phyloP scores from a whole-genome alignment of 2,113 vertebrate species.

The Antigone vipio region DNA sequence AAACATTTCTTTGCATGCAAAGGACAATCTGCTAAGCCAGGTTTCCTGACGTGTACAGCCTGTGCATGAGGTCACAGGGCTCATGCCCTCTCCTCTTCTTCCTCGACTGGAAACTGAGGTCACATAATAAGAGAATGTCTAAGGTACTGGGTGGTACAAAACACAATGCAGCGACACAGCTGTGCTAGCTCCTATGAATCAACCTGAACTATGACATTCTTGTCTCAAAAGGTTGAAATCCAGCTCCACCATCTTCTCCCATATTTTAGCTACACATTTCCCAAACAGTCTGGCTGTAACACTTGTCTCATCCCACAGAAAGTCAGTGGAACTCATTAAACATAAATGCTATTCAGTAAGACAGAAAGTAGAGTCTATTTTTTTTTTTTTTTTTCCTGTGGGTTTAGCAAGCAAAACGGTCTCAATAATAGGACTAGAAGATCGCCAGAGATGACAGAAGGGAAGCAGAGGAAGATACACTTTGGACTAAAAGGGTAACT shows the following conservation, averaged over 20 bases:
- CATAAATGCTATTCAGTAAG: neutral
- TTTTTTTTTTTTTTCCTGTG: neutral
- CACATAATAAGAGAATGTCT: neutral
- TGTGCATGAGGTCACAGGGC: fast-evolving
- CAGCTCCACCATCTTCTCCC: neutral
- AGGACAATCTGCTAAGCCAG: neutral
- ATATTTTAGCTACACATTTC: neutral
- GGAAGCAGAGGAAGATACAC: neutral
- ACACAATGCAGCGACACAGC: neutral
- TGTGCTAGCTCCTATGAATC: neutral
- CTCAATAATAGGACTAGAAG: neutral
- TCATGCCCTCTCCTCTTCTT: neutral
- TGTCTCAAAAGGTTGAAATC: neutral
- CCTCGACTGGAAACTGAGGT: neutral
- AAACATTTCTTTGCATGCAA: neutral
- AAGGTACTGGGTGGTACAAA: neutral
- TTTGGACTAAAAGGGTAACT: neutral
- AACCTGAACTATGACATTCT: neutral
- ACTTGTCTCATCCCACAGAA: neutral
- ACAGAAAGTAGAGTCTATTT: neutral
- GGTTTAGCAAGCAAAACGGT: neutral
- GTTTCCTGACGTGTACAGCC: neutral
- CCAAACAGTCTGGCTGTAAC: neutral
- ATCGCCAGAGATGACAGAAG: neutral
- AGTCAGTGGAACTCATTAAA: neutral